A percentile compares a stretch with the other conserved stretches of the same genome.
phyloP scores from a whole-genome alignment of 2,888 invertebrate genomes.

The Prosopocoilus inquinatus region DNA sequence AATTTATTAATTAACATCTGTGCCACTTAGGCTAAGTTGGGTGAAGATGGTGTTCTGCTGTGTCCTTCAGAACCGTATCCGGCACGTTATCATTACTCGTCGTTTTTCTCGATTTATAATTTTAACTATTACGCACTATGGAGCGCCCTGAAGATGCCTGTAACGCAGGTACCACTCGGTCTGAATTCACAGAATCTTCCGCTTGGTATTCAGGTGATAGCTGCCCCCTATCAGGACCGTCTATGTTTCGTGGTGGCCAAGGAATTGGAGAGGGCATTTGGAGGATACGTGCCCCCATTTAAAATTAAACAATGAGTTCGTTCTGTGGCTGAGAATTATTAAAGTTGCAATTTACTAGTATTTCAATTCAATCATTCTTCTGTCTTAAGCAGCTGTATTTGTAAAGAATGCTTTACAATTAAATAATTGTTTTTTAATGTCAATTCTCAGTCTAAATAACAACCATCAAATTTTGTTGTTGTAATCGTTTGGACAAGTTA shows the following conservation, averaged over 20 bases:
- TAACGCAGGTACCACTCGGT: constrained; percentile 85
- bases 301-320: constrained; percentile 24
- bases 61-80: constrained; percentile 88
- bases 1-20: too few species aligned
- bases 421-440: too few species aligned
- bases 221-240: constrained; percentile 78
- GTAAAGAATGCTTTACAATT: too few species aligned
- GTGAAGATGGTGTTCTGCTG: constrained; percentile 81
- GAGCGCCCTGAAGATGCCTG: constrained; percentile 83
- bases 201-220: constrained; percentile 83
- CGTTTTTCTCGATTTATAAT: constrained; percentile 76
- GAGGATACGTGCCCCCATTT: constrained; percentile 82
- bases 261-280: constrained; percentile 83
- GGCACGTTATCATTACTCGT: constrained; percentile 87
- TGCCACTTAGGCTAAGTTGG: constrained; percentile 64
- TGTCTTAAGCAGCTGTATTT: too few species aligned
- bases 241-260: constrained; percentile 83
- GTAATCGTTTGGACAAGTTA: too few species aligned
- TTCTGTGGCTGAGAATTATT: too few species aligned
- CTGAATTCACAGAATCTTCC: constrained; percentile 79
- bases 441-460: too few species aligned
- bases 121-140: constrained; percentile 84
- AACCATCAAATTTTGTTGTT: too few species aligned
- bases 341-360: too few species aligned
- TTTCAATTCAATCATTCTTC: too few species aligned